Evolutionary conservation across 2,888 invertebrate genomes (phyloP), one percentile per base, ranked within the genome.

Genomic region (Aelia acuminata): DNA sequence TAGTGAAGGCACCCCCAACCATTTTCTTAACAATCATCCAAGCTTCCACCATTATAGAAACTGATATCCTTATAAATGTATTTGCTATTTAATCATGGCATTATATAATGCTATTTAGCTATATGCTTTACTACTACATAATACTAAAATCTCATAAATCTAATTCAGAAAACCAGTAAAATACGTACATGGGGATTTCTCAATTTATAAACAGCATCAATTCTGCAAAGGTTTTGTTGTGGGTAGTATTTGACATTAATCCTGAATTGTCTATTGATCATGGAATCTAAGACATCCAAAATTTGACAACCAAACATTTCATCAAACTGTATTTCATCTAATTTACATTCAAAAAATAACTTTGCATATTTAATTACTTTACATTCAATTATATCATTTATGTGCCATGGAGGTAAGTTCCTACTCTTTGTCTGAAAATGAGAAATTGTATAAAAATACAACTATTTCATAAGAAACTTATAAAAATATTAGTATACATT

Each of bases 201-300:
- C 35, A 88, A 49, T 48, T 84, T 88, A 49, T 88, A 88, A 39
- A 53, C 47, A 47, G 84, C 75, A 35, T 88, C 88, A 1, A 88
- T 84, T 10, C 20, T 35, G 20, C 88, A 88, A 15, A 31, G 13
- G 11, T 88, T 88, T 5, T 53, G 31, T 84, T 88, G 49, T 18
- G 80, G 75, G 5, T 50, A 35, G 35, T 88, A 88, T 22, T 49
- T 49, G 20, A 88, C 84, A 47, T 57, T 80, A n/a, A 88, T 88
- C 15, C 31, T 35, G n/a, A 80, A 88, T 10, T 48, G 39, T 84
- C 75, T 88, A 26, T 47, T 43, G 43, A 88, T 88, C 39, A 75
- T 48, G 18, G 84, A 88, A 70, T 88, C 88, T 49, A 88, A 47
- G n/a, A 88, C 84, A 49, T 88, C 88, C 35, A 88, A 48, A 48